These are phyloP conservation scores for Condylura cristata DNA, from an alignment of 2,113 vertebrate species.

Conservation along the genomic window DNA sequence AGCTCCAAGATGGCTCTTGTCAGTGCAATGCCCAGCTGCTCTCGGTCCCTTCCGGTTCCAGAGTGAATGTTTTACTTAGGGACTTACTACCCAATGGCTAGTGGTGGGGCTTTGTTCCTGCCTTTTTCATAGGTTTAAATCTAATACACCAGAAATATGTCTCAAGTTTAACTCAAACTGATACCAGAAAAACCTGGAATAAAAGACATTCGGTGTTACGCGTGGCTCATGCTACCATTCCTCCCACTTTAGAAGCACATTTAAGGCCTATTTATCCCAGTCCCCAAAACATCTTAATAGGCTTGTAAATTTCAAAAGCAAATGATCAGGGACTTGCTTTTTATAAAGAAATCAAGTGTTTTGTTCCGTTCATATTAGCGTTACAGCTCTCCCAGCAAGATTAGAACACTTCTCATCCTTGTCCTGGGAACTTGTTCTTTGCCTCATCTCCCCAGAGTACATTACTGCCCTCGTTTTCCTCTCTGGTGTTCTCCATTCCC, in stretches of 20 bases:
- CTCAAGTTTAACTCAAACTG: conserved; percentile 18
- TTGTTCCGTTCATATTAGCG: not conserved
- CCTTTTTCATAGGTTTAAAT: not conserved
- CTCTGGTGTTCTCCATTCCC: not conserved
- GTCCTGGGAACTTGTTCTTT: not conserved
- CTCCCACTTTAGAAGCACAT: conserved; percentile 41
- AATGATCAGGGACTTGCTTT: not conserved
- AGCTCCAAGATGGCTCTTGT: not conserved
- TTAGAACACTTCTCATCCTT: not conserved
- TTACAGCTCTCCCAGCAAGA: not conserved
- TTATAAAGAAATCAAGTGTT: conserved; percentile 29
- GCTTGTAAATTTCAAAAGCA: not conserved
- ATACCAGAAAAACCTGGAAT: not conserved
- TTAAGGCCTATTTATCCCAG: conserved; percentile 9
- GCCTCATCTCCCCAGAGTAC: not conserved
- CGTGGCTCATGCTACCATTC: not conserved
- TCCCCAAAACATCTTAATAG: not conserved
- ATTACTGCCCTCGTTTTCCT: not conserved
- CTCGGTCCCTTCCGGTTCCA: not conserved
- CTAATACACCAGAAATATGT: conserved; percentile 37
- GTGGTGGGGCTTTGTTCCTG: not conserved
- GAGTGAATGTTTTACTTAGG: not conserved
- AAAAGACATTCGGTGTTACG: not conserved
- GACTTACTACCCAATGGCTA: conserved; percentile 36
- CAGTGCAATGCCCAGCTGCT: not conserved